Evolutionary conservation across 2,113 vertebrate species (phyloP).

Genomic region (Erythrocebus patas): DNA sequence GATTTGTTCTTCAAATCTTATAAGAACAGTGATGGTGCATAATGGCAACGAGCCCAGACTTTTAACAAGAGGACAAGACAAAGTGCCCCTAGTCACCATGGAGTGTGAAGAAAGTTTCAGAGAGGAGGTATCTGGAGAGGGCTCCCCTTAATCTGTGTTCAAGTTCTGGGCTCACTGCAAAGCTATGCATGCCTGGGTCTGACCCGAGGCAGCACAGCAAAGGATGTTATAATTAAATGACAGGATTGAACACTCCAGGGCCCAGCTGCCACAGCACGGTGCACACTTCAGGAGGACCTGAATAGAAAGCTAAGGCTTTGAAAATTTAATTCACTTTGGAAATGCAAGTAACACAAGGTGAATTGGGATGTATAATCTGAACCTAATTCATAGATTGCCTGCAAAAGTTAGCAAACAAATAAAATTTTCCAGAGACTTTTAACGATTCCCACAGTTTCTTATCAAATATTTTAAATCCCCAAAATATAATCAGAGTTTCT

Average conservation of each 20-base stretch:
- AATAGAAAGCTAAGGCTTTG: neutral
- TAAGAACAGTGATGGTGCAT: neutral
- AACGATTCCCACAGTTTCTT: neutral
- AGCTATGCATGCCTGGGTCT: neutral
- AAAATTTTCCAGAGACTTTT: neutral
- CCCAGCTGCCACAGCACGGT: fast-evolving
- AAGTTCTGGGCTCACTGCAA: neutral
- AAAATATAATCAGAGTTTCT: neutral
- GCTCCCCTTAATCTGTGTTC: fast-evolving
- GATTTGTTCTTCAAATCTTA: too few relatives aligned
- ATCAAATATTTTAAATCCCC: neutral
- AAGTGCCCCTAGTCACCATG: fast-evolving
- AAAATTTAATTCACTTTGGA: neutral
- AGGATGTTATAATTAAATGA: too few relatives aligned
- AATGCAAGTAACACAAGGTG: too few relatives aligned
- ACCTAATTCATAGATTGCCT: neutral
- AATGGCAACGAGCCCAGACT: too few relatives aligned
- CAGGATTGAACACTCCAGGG: neutral
- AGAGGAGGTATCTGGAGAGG: neutral
- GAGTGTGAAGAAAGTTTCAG: too few relatives aligned
- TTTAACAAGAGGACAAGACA: neutral
- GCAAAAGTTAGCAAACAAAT: neutral
- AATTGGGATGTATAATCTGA: neutral
- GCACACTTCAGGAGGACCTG: fast-evolving
- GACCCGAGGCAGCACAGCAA: too few relatives aligned